Evolutionary conservation across 2,113 vertebrate species (phyloP), one percentile per base, ranked within the genome.

Genomic region (Pithys albifrons): DNA sequence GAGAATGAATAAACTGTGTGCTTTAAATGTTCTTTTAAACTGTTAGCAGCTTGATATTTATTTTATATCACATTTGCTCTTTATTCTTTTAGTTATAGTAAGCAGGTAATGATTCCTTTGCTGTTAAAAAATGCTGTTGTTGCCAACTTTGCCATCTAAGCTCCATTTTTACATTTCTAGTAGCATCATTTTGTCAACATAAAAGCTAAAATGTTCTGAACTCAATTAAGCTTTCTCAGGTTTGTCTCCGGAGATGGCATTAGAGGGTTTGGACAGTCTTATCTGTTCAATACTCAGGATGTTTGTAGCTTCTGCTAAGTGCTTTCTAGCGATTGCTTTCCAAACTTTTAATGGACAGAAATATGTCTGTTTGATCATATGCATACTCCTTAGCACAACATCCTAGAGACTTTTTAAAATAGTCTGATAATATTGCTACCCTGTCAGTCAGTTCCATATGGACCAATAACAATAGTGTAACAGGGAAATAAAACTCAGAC

Each of bases 181-280:
- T 85, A 80, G 14, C 48, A 83, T 83, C 74, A 77, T 33, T 94
- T 93, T 97, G 74, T 91, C 81, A 96, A 88, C 58, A 67, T 93
- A 88, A 94, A 94, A 95, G 61, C 43, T 85, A 89, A 94, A 95
- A 87, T 87, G 95, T 94, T 95, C 89, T 72, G 80, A 94, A 91
- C 62, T 88, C 83, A 90, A 75, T 91, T 64, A 92, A 55, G 28
- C 28, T 92, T 91, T 92, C 79, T 57, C 65, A 91, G 46, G 9
- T 45, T 93, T 85, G 41, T 85, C 59, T 96, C 91, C 0, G 0
- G 83, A 91, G 41, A 29, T 79, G 51, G 20, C 27, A 70, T 91
- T 93, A 92, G 67, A 71, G 49, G 59, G n/a, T 61, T 88, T 77
- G n/a, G 55, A 86, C 72, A 86, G 67, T 31, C 73, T 72, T 93